Conservation (phyloP, 2,797 vertebrate species). For the Serranus cabrilla region DNA sequence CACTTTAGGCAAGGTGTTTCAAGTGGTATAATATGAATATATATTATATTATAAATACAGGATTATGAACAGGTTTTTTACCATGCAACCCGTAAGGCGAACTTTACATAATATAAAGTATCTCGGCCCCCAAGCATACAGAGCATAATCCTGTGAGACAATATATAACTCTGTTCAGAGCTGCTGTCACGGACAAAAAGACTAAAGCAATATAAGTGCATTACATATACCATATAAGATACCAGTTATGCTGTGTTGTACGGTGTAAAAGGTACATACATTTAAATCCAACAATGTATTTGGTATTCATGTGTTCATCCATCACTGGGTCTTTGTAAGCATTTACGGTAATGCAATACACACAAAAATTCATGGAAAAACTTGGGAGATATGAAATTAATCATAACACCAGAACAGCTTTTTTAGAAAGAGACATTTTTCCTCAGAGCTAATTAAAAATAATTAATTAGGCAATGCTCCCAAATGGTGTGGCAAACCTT, state of each 20-base stretch:
- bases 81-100: not conserved
- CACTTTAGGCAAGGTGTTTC: conserved; percentile 17
- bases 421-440: conserved; percentile 56
- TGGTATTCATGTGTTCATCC: conserved; percentile 24
- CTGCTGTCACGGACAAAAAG: conserved; percentile 22
- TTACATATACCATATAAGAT: not conserved
- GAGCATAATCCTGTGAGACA: conserved; percentile 11
- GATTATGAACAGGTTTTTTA: conserved; percentile 29
- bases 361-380: not conserved
- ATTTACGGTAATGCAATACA: conserved; percentile 8
- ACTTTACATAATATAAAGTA: not conserved
- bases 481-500: conserved; percentile 23
- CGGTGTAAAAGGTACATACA: not conserved
- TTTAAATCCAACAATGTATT: conserved; percentile 23
- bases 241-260: not conserved
- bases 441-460: conserved; percentile 58
- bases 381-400: conserved; percentile 30
- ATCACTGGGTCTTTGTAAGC: conserved; percentile 10
- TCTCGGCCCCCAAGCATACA: not conserved
- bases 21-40: conserved; percentile 18
- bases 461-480: conserved; percentile 52
- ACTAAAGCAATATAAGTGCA: conserved; percentile 17
- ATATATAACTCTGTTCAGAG: conserved; percentile 10
- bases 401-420: conserved; percentile 38
- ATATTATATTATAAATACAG: not conserved